Evolutionary conservation across 2,888 invertebrate genomes (phyloP).

Genomic region (Metopia argyrocephala): DNA sequence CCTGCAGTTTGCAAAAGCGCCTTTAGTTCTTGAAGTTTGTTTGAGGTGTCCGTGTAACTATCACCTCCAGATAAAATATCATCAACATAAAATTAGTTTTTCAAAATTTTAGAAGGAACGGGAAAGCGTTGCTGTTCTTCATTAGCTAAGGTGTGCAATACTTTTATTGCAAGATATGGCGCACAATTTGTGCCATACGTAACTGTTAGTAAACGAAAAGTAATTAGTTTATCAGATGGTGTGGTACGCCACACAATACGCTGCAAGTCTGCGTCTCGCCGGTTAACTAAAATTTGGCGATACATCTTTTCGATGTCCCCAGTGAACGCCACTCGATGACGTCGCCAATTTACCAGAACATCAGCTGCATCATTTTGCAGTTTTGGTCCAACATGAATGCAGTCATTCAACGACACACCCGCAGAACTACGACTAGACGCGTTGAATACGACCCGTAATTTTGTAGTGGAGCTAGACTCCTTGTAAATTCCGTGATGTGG

Average conservation of each 20-base stretch:
- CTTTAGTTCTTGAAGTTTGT: too few relatives aligned
- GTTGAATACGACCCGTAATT: constrained; percentile 55
- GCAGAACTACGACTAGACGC: constrained; percentile 36
- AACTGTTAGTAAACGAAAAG: constrained; percentile 48
- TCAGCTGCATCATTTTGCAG: constrained; percentile 58
- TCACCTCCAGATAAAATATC: constrained; percentile 8
- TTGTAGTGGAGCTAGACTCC: constrained; percentile 56
- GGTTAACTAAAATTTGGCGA: constrained; percentile 52
- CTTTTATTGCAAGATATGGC: constrained; percentile 53
- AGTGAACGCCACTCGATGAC: constrained; percentile 57
- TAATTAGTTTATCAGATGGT: constrained; percentile 1
- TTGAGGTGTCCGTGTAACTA: too few relatives aligned
- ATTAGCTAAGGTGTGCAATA: constrained; percentile 49
- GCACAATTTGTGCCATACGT: constrained; percentile 57
- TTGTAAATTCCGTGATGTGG: constrained; percentile 58
- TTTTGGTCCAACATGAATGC: constrained; percentile 58
- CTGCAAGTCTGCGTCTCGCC: constrained; percentile 48
- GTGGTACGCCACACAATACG: constrained; percentile 51
- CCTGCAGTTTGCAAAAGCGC: too few relatives aligned
- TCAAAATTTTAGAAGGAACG: constrained; percentile 40
- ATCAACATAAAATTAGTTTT: constrained; percentile 57
- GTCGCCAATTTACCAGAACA: constrained; percentile 49
- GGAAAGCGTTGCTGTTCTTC: constrained; percentile 45
- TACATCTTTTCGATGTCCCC: constrained; percentile 63
- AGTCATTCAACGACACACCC: constrained; percentile 53